Evolutionary conservation across 2,797 vertebrate genomes (phyloP).

Genomic region (Merluccius polli): DNA sequence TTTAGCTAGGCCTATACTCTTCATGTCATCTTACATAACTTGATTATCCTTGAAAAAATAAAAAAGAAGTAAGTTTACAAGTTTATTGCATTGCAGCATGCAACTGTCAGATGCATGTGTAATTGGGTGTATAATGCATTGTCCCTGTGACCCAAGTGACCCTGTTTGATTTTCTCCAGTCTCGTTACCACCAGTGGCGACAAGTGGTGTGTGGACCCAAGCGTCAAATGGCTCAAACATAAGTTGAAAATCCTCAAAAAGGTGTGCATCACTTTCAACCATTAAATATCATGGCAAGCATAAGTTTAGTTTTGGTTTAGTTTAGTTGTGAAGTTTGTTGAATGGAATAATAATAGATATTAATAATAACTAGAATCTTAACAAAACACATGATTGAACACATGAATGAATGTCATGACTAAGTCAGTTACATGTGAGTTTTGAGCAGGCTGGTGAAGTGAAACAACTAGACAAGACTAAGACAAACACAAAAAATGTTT

Average conservation of each 20-base stretch:
- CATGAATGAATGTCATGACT: too few species aligned
- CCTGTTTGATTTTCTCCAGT: not conserved
- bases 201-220: conserved; percentile 3
- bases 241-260: not conserved
- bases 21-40: too few species aligned
- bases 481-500: too few species aligned
- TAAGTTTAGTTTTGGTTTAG: not conserved
- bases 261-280: not conserved
- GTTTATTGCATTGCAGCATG: too few species aligned
- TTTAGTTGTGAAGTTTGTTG: not conserved
- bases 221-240: not conserved
- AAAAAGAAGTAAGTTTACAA: too few species aligned
- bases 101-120: not conserved
- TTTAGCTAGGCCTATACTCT: not conserved
- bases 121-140: not conserved
- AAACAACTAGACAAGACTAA: too few species aligned
- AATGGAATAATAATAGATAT: too few species aligned
- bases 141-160: not conserved
- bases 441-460: too few species aligned
- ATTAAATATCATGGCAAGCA: not conserved
- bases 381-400: too few species aligned
- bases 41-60: too few species aligned
- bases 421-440: too few species aligned
- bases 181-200: not conserved
- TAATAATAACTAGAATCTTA: too few species aligned